Base-by-base conservation (phyloP, 2,797 vertebrate genomes). In the Hippopotamyrus pictus region DNA sequence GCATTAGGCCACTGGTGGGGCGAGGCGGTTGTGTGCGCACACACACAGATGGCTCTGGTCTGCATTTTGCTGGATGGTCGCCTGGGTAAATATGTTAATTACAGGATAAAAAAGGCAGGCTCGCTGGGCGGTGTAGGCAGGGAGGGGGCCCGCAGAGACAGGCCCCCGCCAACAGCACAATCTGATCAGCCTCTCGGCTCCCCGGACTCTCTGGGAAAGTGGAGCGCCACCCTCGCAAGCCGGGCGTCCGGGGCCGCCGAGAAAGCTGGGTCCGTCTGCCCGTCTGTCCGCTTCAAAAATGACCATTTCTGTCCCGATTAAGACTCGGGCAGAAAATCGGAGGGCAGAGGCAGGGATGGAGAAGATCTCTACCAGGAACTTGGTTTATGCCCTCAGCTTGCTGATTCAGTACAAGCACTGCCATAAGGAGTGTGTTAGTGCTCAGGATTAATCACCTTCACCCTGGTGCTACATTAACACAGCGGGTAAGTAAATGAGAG, bases 11-110 rank as follows among this genome's bases (percentile, higher is more conserved):
- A 46, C 59, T 65, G 37, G 14, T 29, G 19, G 22, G 19, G 37
- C 7, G 14, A 57, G 53, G 37, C 8, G 41, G 8, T 3, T 62
- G 6, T 41, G 19, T 7, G 3, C 57, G 25, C 57, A 65, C n/a
- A 62, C 54, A 62, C 57, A 62, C 44, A 57, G 54, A 37, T 37
- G 17, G 85, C 53, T 57, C 33, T 88, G 51, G 76, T 79, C 76
- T 65, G 69, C 57, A 84, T 84, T 83, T 44, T 62, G 44, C 79
- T 62, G 54, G 11, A 84, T 33, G n/a, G 53, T 29, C 37, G 65
- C 89, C 89, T 89, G 86, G 73, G 65, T 46, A 46, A 87, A 88
- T 12, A 65, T 46, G 79, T 88, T 90, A 89, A 85, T 85, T 89
- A 89, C 44, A 46, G n/a, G 69, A 54, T 87, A 87, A 79, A 89